Conservation (phyloP, 92 coral and sea anemone genomes). For the Zoanthus sansibaricus region DNA sequence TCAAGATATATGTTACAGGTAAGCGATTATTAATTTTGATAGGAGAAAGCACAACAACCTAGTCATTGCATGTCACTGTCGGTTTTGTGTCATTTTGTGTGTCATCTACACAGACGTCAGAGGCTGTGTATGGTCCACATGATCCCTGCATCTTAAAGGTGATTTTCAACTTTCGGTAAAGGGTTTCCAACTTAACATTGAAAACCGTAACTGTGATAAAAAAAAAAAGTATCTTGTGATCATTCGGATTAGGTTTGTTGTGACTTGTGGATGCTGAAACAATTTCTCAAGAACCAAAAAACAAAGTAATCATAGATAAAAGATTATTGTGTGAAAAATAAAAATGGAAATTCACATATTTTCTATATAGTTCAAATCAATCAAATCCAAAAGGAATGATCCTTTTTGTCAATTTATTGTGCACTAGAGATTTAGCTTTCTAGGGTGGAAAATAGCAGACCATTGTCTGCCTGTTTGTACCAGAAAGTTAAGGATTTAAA, state of each 20-base stretch:
- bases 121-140: slow-evolving; percentile 11
- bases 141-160: neutral
- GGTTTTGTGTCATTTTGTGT: slow-evolving; percentile 10
- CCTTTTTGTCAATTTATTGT: too few relatives aligned
- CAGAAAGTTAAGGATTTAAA: too few relatives aligned
- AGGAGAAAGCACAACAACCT: neutral
- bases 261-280: slow-evolving; percentile 2
- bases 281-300: neutral
- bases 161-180: neutral
- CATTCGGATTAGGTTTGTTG: neutral
- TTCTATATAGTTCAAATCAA: too few relatives aligned
- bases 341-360: too few relatives aligned
- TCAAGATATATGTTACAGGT: neutral
- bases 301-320: too few relatives aligned
- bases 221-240: neutral
- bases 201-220: neutral
- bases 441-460: too few relatives aligned
- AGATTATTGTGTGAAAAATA: too few relatives aligned
- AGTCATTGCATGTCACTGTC: neutral
- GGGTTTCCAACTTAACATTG: neutral
- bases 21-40: neutral
- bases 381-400: too few relatives aligned
- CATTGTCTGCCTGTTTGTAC: too few relatives aligned
- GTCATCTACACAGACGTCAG: neutral
- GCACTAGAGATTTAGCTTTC: too few relatives aligned